phyloP scores from a whole-genome alignment of 2,113 vertebrate species.

The Rattus rattus region DNA sequence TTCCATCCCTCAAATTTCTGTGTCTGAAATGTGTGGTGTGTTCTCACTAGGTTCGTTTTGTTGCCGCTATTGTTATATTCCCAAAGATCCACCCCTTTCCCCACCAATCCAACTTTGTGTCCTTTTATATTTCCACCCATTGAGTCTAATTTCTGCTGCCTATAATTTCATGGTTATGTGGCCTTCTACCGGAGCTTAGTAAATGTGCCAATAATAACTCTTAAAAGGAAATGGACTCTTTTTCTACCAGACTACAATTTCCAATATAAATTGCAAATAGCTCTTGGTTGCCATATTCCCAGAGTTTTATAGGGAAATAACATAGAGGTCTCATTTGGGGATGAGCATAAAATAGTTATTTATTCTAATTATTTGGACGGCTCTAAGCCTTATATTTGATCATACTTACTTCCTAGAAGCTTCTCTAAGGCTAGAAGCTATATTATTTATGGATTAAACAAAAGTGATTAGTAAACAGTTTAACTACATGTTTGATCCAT shows the following conservation, averaged over 20 bases:
- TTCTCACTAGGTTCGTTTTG: neutral
- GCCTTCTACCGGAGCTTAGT: neutral
- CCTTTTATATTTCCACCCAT: neutral
- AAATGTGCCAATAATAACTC: neutral
- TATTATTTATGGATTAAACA: no score
- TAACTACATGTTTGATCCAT: neutral
- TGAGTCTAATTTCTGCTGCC: neutral
- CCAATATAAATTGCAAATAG: neutral
- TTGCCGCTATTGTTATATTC: neutral
- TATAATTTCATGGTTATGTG: neutral
- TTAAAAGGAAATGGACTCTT: neutral
- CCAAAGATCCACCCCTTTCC: neutral
- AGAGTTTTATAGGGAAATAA: neutral
- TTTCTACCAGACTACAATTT: no score
- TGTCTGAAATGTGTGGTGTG: neutral
- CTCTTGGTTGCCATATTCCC: neutral
- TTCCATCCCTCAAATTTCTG: neutral
- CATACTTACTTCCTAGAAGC: neutral
- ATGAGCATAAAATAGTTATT: neutral
- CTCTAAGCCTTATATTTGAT: neutral
- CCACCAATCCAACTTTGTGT: neutral
- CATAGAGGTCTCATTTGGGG: neutral
- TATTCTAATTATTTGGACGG: neutral
- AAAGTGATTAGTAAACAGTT: neutral
- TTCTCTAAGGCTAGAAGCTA: neutral